Conservation (phyloP, 2,113 vertebrate genomes). For the Atlantisia rogersi region DNA sequence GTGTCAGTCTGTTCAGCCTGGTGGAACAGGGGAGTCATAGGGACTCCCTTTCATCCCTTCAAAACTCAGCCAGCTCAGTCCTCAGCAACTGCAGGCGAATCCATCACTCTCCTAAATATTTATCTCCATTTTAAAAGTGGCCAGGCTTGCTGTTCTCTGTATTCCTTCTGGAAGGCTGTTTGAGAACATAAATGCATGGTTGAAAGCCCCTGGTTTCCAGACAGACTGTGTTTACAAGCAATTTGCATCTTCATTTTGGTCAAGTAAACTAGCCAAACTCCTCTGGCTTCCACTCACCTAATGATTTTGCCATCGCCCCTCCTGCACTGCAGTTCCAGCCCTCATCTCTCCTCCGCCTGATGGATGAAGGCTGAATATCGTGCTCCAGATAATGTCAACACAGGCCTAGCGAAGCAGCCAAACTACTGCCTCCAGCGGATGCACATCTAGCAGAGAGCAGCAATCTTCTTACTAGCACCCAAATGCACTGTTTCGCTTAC, state of each 20-base stretch:
- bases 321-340: neutral
- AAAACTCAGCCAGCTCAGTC: neutral
- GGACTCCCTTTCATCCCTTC: slow-evolving; percentile 25
- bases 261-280: neutral
- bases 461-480: neutral
- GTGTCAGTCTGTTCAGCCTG: slow-evolving; percentile 39
- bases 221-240: neutral
- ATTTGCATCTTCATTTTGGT: neutral
- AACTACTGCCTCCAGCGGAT: neutral
- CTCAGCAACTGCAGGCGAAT: neutral
- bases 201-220: neutral
- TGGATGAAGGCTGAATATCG: neutral
- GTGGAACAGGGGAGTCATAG: neutral
- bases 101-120: neutral
- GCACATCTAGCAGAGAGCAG: accelerated
- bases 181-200: neutral
- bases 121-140: neutral
- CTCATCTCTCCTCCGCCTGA: neutral
- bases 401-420: neutral
- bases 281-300: neutral
- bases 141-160: neutral
- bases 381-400: neutral
- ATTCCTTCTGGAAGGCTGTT: neutral
- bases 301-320: neutral
- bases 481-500: neutral